Evolutionary conservation across 2,888 invertebrate species (phyloP).

Genomic region (Synanthedon formicaeformis): DNA sequence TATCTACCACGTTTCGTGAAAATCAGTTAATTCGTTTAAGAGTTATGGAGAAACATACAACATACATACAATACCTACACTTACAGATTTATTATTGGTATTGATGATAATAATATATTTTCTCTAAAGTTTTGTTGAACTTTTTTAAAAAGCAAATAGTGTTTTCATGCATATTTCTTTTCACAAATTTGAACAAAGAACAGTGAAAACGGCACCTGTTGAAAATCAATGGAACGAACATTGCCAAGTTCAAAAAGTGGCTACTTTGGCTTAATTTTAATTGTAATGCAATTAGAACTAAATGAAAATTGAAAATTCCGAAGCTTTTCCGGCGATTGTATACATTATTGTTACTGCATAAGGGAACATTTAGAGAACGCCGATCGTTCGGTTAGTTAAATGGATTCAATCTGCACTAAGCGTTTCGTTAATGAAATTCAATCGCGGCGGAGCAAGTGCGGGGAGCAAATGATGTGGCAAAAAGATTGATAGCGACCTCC

Average conservation of each 20-base stretch:
- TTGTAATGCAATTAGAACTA: slow-evolving; percentile 14
- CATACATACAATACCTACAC: too few relatives aligned
- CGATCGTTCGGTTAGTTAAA: slow-evolving; percentile 59
- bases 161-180: too few relatives aligned
- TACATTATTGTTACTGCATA: slow-evolving; percentile 22
- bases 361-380: slow-evolving; percentile 30
- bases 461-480: slow-evolving; percentile 69
- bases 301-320: slow-evolving; percentile 25
- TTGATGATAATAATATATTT: too few relatives aligned
- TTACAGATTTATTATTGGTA: too few relatives aligned
- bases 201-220: too few relatives aligned
- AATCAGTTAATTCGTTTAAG: too few relatives aligned
- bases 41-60: too few relatives aligned
- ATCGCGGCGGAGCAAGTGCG: slow-evolving; percentile 50
- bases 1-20: too few relatives aligned
- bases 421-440: slow-evolving; percentile 70
- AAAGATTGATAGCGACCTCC: slow-evolving; percentile 49
- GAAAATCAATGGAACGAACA: background rate
- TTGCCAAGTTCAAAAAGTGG: background rate
- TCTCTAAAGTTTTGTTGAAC: too few relatives aligned
- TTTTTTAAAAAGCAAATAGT: too few relatives aligned
- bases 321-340: slow-evolving; percentile 13
- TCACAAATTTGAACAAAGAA: too few relatives aligned
- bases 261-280: background rate
- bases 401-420: slow-evolving; percentile 69